These are phyloP conservation scores for Cephus pulcher DNA, from an alignment of 2,888 invertebrate genomes.

Conservation along the genomic window DNA sequence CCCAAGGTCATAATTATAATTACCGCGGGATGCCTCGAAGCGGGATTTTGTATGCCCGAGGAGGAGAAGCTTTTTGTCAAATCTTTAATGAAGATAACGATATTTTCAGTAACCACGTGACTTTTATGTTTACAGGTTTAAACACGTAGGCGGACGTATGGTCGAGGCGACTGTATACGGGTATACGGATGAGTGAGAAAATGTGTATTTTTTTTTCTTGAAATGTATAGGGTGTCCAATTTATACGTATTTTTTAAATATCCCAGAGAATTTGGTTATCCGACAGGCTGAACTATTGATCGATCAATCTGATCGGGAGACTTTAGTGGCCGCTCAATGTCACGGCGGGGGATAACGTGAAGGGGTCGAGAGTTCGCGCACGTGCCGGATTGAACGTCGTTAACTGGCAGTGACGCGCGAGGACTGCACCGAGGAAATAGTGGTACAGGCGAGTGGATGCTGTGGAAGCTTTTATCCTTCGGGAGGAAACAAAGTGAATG, in stretches of 20 bases:
- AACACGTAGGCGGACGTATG: background rate
- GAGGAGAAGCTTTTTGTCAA: background rate
- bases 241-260: background rate
- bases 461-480: background rate
- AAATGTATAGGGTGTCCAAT: background rate
- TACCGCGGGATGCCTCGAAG: slow-evolving; percentile 17
- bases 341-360: background rate
- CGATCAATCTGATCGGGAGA: background rate
- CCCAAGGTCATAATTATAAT: slow-evolving; percentile 32
- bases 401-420: slow-evolving; percentile 11
- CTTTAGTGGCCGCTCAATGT: background rate
- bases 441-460: background rate
- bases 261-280: no score
- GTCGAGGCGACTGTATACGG: background rate
- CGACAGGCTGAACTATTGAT: background rate
- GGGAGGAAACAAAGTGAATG: slow-evolving; percentile 1
- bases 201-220: background rate
- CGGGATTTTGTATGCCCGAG: background rate
- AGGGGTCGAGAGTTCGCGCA: slow-evolving; percentile 29
- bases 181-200: background rate
- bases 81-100: background rate
- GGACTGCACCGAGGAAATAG: slow-evolving; percentile 1
- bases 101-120: background rate
- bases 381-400: slow-evolving; percentile 19
- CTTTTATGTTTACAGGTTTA: background rate